Conservation (phyloP, 1,140 invertebrate genomes). For the Diploscapter pachys region DNA sequence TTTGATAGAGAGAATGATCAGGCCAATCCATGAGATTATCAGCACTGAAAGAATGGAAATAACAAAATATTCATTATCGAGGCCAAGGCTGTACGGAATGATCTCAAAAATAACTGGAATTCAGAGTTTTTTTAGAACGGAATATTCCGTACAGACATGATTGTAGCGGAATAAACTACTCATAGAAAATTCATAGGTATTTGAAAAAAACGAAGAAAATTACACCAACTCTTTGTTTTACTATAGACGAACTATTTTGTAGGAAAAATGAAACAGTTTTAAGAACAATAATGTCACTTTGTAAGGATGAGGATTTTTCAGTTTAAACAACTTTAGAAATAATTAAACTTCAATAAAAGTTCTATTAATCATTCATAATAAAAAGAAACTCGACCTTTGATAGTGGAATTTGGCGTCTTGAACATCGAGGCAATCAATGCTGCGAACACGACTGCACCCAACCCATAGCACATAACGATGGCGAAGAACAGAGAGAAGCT, state of each 20-base stretch:
- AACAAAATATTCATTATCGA: no score
- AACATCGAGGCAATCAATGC: conserved; percentile 18
- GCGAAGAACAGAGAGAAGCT: conserved; percentile 6
- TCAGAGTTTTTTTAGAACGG: no score
- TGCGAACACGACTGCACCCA: conserved; percentile 20
- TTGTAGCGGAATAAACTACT: no score
- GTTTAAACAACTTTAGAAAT: not conserved
- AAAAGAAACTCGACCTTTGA: conserved; percentile 6
- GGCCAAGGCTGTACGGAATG: no score
- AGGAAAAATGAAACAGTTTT: not conserved
- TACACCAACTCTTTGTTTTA: not conserved
- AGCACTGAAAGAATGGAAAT: no score
- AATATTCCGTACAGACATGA: no score
- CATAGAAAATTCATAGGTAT: no score
- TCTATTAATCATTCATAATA: no score
- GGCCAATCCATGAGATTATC: no score
- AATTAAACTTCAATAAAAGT: no score
- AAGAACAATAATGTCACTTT: conserved; percentile 5
- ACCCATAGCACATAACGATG: conserved; percentile 10
- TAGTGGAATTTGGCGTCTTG: conserved; percentile 5
- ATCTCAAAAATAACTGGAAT: no score
- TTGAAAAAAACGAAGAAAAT: not conserved
- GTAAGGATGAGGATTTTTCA: not conserved
- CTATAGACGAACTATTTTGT: not conserved
- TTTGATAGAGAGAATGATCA: no score